phyloP scores from a whole-genome alignment of 2,888 invertebrate genomes.

The Alloscopus bannaensis region DNA sequence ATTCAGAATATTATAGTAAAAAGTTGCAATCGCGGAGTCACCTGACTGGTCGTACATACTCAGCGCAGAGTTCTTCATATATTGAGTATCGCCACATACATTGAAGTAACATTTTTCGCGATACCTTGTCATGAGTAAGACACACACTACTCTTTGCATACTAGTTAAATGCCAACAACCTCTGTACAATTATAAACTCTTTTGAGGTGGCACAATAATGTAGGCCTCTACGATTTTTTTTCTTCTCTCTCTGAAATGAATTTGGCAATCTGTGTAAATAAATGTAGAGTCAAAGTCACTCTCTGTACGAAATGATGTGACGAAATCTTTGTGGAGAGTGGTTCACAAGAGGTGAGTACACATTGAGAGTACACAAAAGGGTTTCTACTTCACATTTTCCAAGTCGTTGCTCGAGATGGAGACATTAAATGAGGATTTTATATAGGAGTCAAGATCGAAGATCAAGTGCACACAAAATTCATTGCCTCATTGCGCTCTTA shows the following conservation, averaged over 20 bases:
- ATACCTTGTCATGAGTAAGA: background rate
- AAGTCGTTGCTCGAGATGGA: too few relatives aligned
- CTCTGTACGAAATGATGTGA: background rate
- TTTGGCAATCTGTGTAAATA: slow-evolving; percentile 7
- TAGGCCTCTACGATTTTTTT: background rate
- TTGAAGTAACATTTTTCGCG: too few relatives aligned
- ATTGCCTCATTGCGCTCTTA: slow-evolving; percentile 2
- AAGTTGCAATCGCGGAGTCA: too few relatives aligned
- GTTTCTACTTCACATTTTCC: slow-evolving; percentile 21
- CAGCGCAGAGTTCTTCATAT: too few relatives aligned
- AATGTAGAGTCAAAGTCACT: background rate
- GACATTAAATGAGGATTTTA: slow-evolving; percentile 25
- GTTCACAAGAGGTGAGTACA: background rate
- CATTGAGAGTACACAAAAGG: background rate
- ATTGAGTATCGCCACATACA: too few relatives aligned
- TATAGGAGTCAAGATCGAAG: slow-evolving; percentile 52
- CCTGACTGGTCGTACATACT: too few relatives aligned
- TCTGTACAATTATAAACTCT: slow-evolving; percentile 7
- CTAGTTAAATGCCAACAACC: slow-evolving; percentile 11
- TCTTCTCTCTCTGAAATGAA: background rate
- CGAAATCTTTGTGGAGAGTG: background rate
- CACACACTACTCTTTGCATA: background rate
- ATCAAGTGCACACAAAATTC: slow-evolving; percentile 60
- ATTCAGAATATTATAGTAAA: too few relatives aligned
- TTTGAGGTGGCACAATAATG: too few relatives aligned